Conservation (phyloP, 2,888 invertebrate species). For the Morinoia aosen region DNA sequence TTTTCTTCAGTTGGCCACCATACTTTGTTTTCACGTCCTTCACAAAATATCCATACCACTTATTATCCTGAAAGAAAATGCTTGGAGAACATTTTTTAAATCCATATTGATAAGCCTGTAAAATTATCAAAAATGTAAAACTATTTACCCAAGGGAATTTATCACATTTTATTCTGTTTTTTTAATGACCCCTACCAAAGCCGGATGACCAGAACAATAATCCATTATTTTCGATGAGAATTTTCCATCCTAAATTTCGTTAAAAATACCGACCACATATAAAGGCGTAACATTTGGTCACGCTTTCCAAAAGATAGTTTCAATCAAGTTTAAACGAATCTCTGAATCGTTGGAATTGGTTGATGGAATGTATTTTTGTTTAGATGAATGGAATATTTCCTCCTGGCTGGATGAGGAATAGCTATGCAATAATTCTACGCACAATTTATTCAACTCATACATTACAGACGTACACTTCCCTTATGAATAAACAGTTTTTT, state of each 20-base stretch:
- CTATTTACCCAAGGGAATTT: not conserved
- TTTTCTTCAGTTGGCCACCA: not conserved
- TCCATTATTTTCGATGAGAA: not conserved
- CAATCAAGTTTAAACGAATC: not conserved
- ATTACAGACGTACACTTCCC: no score
- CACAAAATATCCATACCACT: not conserved
- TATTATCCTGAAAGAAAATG: not conserved
- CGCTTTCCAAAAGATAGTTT: not conserved
- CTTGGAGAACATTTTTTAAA: not conserved
- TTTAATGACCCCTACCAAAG: slow-evolving; percentile 10
- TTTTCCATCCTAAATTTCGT: not conserved
- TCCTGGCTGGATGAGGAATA: not conserved
- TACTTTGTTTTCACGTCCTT: not conserved
- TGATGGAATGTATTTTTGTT: not conserved
- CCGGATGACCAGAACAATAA: not conserved
- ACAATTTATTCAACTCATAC: no score
- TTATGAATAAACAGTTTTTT: no score
- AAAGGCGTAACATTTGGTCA: not conserved
- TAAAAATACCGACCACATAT: not conserved
- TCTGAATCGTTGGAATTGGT: not conserved
- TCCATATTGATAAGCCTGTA: not conserved
- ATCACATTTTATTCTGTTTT: not conserved
- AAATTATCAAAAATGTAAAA: not conserved
- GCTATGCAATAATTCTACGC: no score
- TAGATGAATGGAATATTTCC: not conserved